A percentile compares a stretch with the other conserved stretches of the same genome.
These are phyloP conservation scores for Brevimyrus niger DNA, from an alignment of 2,113 vertebrate species.

Conservation along the genomic window DNA sequence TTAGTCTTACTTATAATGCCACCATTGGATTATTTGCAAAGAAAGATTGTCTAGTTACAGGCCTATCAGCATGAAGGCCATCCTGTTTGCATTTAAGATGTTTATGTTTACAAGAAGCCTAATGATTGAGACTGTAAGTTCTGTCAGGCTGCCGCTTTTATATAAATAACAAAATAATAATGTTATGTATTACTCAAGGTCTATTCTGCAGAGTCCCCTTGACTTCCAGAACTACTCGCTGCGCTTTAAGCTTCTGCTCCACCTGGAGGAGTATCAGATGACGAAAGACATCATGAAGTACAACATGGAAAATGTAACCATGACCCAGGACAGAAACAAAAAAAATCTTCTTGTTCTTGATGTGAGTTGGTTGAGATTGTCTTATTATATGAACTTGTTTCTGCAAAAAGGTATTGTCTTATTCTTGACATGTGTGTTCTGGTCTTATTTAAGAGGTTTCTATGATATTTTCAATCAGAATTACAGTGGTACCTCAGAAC, in stretches of 20 bases:
- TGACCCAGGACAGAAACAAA: conserved; percentile 47
- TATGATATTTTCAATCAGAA: too few relatives aligned
- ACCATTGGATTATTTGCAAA: neutral
- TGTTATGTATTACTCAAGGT: conserved; percentile 35
- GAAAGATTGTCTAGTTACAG: neutral
- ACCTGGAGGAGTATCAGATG: conserved; percentile 88
- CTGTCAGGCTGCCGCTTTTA: neutral
- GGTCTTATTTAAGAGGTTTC: too few relatives aligned
- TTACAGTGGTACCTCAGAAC: too few relatives aligned
- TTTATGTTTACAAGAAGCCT: neutral
- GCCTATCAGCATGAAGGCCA: neutral
- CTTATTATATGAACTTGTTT: neutral
- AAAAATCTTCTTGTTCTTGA: conserved; percentile 65
- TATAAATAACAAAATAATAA: neutral
- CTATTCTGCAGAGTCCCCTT: conserved; percentile 53
- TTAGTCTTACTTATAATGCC: neutral
- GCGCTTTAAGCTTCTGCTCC: conserved; percentile 71
- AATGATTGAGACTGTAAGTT: neutral
- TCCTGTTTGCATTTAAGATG: neutral
- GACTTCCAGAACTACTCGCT: conserved; percentile 59
- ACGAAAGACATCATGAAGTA: conserved; percentile 77
- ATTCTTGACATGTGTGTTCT: too few relatives aligned
- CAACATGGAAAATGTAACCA: conserved; percentile 62
- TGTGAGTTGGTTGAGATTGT: conserved; percentile 45
- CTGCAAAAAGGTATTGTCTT: neutral